Conservation (phyloP, 2,888 invertebrate genomes). For the Calephelis perditalis region DNA sequence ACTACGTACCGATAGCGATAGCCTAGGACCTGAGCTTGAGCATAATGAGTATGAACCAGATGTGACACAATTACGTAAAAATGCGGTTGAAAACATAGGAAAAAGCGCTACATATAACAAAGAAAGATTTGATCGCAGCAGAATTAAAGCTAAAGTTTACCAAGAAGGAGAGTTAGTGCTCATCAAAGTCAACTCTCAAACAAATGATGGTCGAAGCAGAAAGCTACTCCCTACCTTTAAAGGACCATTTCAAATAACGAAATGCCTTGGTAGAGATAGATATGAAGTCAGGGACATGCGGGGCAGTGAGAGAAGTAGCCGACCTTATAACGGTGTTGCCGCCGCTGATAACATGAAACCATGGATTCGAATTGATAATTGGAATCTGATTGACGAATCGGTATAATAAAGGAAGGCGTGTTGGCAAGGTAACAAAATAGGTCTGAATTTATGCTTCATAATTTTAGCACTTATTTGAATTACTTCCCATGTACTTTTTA, state of each 20-base stretch:
- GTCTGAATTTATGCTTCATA: too few relatives aligned
- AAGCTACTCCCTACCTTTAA: constrained; percentile 25
- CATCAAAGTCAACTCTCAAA: constrained; percentile 24
- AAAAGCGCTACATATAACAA: background rate
- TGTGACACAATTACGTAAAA: constrained; percentile 4
- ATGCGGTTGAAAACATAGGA: background rate
- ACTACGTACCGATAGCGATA: constrained; percentile 6
- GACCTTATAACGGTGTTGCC: constrained; percentile 22
- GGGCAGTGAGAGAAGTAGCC: constrained; percentile 21
- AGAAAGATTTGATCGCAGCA: constrained; percentile 4
- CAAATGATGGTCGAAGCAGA: constrained; percentile 24
- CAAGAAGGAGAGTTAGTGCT: constrained; percentile 24
- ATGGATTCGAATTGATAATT: constrained; percentile 24
- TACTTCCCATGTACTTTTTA: too few relatives aligned
- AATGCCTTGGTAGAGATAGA: constrained; percentile 20
- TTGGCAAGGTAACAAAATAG: background rate
- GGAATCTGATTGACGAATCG: background rate
- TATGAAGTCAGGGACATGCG: constrained; percentile 22
- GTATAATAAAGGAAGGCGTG: background rate
- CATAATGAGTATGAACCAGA: background rate
- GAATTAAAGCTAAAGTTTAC: constrained; percentile 15
- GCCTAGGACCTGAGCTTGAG: background rate
- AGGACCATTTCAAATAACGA: constrained; percentile 26
- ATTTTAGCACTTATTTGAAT: too few relatives aligned
- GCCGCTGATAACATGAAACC: constrained; percentile 26